Percentiles rank a stretch among this genome's conserved stretches.
Evolutionary conservation across 2,888 invertebrate genomes (phyloP).

Genomic region (Eupithecia inturbata): DNA sequence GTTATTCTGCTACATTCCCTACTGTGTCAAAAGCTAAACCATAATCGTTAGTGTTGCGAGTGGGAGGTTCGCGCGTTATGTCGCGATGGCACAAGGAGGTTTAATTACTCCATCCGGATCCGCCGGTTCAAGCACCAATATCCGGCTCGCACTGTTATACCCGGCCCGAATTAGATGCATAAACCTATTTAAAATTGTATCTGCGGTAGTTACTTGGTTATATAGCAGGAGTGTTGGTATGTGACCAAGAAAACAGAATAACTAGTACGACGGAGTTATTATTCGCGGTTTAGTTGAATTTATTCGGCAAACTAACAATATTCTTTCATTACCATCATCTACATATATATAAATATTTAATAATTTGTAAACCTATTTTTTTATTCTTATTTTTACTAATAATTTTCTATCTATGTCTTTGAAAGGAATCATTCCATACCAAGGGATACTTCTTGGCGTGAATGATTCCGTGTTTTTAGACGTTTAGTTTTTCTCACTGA

Average conservation of each 20-base stretch:
- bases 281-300: not conserved
- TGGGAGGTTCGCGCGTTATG: constrained; percentile 45
- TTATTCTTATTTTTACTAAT: no score
- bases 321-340: no score
- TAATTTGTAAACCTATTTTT: no score
- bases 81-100: constrained; percentile 53
- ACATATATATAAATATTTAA: no score
- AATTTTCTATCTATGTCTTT: no score
- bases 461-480: not conserved
- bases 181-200: constrained; percentile 3
- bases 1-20: constrained; percentile 18
- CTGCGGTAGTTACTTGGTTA: not conserved
- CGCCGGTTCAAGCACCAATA: constrained; percentile 19
- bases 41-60: constrained; percentile 54
- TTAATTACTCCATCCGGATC: constrained; percentile 58
- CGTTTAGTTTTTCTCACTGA: not conserved
- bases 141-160: constrained; percentile 19
- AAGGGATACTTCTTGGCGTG: no score
- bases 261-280: not conserved
- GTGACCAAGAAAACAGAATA: not conserved
- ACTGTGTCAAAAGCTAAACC: constrained; percentile 38
- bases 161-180: constrained; percentile 13
- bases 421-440: no score
- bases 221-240: not conserved
- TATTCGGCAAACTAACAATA: not conserved